Base-by-base conservation (phyloP, 2,888 invertebrate genomes). In the Smittia aterrima region DNA sequence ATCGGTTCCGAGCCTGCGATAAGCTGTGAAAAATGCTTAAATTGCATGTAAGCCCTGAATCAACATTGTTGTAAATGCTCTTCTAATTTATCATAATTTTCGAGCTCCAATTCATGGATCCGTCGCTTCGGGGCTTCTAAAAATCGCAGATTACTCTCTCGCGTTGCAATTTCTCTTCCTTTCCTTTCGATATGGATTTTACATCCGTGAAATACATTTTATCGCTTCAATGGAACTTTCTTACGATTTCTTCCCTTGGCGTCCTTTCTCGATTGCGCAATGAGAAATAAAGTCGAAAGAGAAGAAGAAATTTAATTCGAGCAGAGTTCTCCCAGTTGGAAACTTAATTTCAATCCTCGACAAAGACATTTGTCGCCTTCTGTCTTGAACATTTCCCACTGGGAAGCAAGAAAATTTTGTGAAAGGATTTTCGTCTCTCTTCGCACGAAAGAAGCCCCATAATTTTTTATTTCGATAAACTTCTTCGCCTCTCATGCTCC, bases 51-150 rank as follows among this genome's bases (percentile, higher is more conserved):
- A 18, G 16, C 4, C 11, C 3, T 16, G 18, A 58, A 58, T 58
- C 58, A 58, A 58, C 58, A 58, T 58, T 58, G 58, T 58, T 20
- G 58, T 58, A 58, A n/a, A 58, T 58, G 58, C 11, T 2, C 18
- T 18, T 9, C 58, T 58, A 58, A 58, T 58, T 58, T 58, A 58
- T 58, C 58, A 58, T 18, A 58, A 58, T 58, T 53, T 40, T 16
- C n/a, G 53, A 18, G 4, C 18, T 18, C n/a, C 53, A 18, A 53
- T 16, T 16, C 16, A 53, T 13, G 11, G 53, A n/a, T 4, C 2
- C 53, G 53, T 53, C 53, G 16, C 53, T 11, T 16, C 4, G 7
- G 18, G 53, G 53, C n/a, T 16, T 53, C 53, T 53, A 16, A 53
- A 53, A 32, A 32, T 3, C 32, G 9, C 32, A 32, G n/a, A n/a